Evolutionary conservation across 2,113 vertebrate genomes (phyloP).

Genomic region (Paramormyrops kingsleyae): DNA sequence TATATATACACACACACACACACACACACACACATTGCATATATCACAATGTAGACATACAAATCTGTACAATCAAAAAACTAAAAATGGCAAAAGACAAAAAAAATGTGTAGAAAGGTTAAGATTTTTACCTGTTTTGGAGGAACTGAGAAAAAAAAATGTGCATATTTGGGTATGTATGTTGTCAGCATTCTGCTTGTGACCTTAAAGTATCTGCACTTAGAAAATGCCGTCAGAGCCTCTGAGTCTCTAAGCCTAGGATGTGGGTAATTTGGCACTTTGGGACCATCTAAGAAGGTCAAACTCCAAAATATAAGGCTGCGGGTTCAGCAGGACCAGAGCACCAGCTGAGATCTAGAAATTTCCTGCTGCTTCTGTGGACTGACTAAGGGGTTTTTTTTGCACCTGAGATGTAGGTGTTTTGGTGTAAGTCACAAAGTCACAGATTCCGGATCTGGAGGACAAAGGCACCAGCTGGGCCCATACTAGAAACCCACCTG

Average conservation of each 20-base stretch:
- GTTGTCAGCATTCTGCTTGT: background rate
- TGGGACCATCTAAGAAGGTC: background rate
- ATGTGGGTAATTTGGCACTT: background rate
- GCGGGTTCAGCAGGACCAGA: background rate
- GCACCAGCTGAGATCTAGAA: background rate
- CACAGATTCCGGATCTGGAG: background rate
- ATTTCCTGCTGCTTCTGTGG: background rate
- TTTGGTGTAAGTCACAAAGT: background rate
- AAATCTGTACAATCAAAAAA: no score
- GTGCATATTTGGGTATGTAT: background rate
- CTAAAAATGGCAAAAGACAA: no score
- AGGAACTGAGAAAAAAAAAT: background rate
- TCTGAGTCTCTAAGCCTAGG: background rate
- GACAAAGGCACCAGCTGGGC: background rate
- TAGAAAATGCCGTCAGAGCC: background rate
- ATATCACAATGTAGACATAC: no score
- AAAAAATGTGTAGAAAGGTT: background rate
- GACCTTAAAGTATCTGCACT: background rate
- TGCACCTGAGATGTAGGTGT: background rate
- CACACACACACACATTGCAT: background rate
- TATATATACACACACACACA: no score
- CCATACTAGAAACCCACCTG: conserved; percentile 49
- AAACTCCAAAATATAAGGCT: background rate
- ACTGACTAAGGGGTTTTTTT: background rate
- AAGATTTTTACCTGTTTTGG: background rate